Evolutionary conservation across 2,888 invertebrate species (phyloP), one percentile per base, ranked within the genome.

Genomic region (Syrista parreyssii): DNA sequence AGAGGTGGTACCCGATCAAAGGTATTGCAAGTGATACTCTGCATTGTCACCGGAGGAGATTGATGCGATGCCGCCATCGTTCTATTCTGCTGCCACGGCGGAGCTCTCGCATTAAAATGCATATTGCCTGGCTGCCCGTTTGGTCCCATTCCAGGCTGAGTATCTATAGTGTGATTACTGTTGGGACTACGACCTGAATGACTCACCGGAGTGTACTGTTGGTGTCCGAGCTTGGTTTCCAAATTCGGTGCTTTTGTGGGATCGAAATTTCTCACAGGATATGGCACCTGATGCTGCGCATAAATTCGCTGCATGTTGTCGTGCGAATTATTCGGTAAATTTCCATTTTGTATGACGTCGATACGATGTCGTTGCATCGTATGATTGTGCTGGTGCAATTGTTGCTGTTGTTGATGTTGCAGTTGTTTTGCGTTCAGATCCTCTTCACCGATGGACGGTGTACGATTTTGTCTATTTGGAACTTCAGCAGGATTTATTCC

Each of bases 1-100:
- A 96, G 89, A 0, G 96, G 96, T 32, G 96, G 96, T 12, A 96
- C 96, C 80, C 96, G 93, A 80, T 96, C 94, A 84, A 94, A 95
- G 86, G 93, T 93, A 68, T 93, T 93, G 84, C 93, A 93, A n/a
- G 91, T 92, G 31, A 89, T 88, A 72, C 89, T 89, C 75, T 91
- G 90, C 31, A 89, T 84, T 11, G 86, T 80, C 71, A 84, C 84
- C 15, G 83, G 84, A 32, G 82, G 80, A 35, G 84, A 81, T 68
- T 88, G 88, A 78, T 84, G 81, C 32, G 84, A 79, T 33, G 84
- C 77, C 23, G 82, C 78, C 33, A 84, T 84, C 30, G 88, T 84
- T 72, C 89, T 86, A 83, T 93, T 93, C 80, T 93, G 92, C 90
- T 93, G 94, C 94, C 94, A 94, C 6, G 93, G 93, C n/a, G 94